Evolutionary conservation across 2,113 vertebrate genomes (phyloP), one percentile per base, ranked within the genome.

Genomic region (Nothoprocta perdicaria): DNA sequence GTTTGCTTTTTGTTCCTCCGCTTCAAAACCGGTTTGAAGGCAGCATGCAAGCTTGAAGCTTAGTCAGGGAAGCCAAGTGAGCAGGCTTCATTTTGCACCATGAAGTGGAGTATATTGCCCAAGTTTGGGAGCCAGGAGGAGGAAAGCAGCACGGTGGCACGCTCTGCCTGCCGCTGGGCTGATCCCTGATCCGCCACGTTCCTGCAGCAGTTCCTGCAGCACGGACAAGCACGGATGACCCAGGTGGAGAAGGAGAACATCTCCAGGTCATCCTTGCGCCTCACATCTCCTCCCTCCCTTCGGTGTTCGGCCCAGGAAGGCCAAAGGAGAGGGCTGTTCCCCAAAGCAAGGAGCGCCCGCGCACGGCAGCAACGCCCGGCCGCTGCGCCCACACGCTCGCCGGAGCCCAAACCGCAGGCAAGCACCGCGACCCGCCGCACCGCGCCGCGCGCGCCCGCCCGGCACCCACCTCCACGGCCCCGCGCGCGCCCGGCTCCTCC

Each of bases 11-110:
- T 92, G 57, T 79, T 87, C 40, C 55, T 74, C 76, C 35, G 27
- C 57, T 91, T 93, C 86, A 22, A 55, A 94, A 86, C 19, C 69
- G 57, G 26, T 72, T 75, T 73, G 58, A 92, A 86, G 19, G 72
- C 26, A 89, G 84, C 61, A 58, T 4, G 2, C 15, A 72, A 45
- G 27, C 60, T 80, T 93, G 82, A 65, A 45, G 14, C 62, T 68
- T 79, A 66, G 79, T 84, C 76, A 41, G 33, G 10, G 50, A 92
- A 86, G 41, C 57, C 67, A 81, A 91, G 74, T 14, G 60, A 18
- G 17, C 23, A 74, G 57, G 29, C 31, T 62, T 89, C 13, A 29
- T 88, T 83, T 94, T 83, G 60, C 85, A 71, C 18, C 68, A 78
- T 12, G 27, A 83, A 88, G 75, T 71, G 65, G 81, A 84, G 61